phyloP scores from a whole-genome alignment of 2,888 invertebrate species.

The Ectobius pallidus region DNA sequence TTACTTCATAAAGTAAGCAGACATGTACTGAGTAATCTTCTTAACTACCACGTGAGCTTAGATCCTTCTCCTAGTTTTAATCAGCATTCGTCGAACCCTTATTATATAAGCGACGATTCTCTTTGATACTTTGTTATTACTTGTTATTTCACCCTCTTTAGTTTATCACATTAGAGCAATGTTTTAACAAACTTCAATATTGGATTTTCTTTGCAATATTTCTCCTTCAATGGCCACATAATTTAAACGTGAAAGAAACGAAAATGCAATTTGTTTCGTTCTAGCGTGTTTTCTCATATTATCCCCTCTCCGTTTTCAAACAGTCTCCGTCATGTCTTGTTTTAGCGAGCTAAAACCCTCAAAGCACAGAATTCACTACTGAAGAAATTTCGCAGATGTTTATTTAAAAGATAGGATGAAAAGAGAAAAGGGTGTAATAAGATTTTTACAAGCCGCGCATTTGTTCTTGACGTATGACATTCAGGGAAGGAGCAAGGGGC shows the following conservation, averaged over 20 bases:
- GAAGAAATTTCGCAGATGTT: too few relatives aligned
- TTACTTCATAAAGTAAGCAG: too few relatives aligned
- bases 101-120: constrained; percentile 11
- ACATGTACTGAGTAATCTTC: neutral
- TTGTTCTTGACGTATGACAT: too few relatives aligned
- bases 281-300: too few relatives aligned
- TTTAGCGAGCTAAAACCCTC: too few relatives aligned
- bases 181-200: neutral
- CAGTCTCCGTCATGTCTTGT: too few relatives aligned
- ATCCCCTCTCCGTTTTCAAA: too few relatives aligned
- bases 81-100: neutral
- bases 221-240: neutral
- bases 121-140: constrained; percentile 5
- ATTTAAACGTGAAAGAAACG: neutral
- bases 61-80: neutral
- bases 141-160: neutral
- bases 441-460: too few relatives aligned
- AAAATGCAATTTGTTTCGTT: neutral
- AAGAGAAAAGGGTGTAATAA: too few relatives aligned
- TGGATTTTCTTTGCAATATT: neutral
- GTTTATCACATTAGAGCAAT: neutral
- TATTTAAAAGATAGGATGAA: too few relatives aligned
- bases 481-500: too few relatives aligned
- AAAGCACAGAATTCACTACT: too few relatives aligned
- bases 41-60: neutral